Conservation (phyloP, 92 coral and sea anemone species). For the Heliopora coerulea region DNA sequence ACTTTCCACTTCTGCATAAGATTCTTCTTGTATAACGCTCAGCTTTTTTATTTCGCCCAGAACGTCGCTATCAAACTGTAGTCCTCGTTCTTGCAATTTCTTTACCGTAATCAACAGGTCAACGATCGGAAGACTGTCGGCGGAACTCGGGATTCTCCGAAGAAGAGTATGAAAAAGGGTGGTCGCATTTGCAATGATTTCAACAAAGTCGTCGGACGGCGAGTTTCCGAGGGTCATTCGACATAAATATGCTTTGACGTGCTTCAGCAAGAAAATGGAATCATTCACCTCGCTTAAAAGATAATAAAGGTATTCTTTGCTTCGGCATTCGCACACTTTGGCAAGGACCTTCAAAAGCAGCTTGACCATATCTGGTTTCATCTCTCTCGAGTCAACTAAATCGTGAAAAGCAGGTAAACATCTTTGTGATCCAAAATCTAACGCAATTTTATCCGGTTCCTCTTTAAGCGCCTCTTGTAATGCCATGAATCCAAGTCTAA, state of each 20-base stretch:
- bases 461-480: constrained; percentile 54
- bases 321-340: constrained; percentile 66
- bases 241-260: constrained; percentile 58
- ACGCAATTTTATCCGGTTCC: constrained; percentile 67
- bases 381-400: constrained; percentile 42
- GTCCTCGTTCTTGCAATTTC: not conserved
- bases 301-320: constrained; percentile 36
- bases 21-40: not conserved
- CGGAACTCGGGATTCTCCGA: constrained; percentile 55
- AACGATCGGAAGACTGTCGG: constrained; percentile 62
- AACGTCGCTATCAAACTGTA: not conserved
- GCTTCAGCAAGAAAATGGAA: constrained; percentile 53
- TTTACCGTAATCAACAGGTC: constrained; percentile 30
- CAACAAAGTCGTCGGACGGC: constrained; percentile 33
- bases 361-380: constrained; percentile 63
- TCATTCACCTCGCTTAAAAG: constrained; percentile 61
- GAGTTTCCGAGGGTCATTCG: constrained; percentile 40
- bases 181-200: constrained; percentile 44
- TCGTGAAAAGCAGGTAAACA: constrained; percentile 67
- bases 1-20: not conserved
- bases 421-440: constrained; percentile 75
- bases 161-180: constrained; percentile 59
- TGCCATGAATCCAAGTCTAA: constrained; percentile 63
- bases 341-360: constrained; percentile 63
- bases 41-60: not conserved